Percentiles rank a stretch among this genome's conserved stretches.
These are phyloP conservation scores for Panthera tigris DNA, from an alignment of 2,113 vertebrate genomes.

Conservation along the genomic window DNA sequence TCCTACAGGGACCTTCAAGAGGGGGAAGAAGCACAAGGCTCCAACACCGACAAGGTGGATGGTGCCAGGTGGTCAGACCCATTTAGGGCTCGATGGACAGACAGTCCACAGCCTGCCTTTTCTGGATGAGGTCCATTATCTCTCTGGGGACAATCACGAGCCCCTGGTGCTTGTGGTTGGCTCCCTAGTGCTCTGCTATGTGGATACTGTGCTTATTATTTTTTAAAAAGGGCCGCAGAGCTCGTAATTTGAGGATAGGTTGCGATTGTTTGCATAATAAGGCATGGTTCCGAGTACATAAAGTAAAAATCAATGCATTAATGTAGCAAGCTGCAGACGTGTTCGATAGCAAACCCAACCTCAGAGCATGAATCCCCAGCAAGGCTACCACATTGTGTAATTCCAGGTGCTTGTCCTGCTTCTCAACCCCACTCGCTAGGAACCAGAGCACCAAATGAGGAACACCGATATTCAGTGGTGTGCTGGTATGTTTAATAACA, in stretches of 20 bases:
- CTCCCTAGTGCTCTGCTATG: background rate
- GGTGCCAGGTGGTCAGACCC: background rate
- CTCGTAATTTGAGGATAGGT: background rate
- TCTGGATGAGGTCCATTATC: background rate
- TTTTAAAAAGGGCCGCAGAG: background rate
- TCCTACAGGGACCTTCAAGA: background rate
- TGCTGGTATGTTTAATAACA: background rate
- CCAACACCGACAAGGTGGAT: too few relatives aligned
- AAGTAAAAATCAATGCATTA: background rate
- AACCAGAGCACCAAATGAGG: background rate
- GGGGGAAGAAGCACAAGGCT: background rate
- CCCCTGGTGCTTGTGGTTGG: background rate
- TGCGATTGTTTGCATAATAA: conserved; percentile 10
- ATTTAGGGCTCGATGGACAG: background rate
- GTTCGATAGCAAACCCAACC: background rate
- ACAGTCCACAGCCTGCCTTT: background rate
- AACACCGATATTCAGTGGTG: background rate
- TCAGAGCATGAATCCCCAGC: background rate
- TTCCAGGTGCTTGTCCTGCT: background rate
- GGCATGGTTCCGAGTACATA: background rate
- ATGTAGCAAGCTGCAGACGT: background rate
- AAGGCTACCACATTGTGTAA: background rate
- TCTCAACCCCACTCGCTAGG: background rate
- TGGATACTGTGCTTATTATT: background rate
- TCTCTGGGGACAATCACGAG: background rate